Evolutionary conservation across 2,888 invertebrate species (phyloP).

Genomic region (Choreutis nemorana): DNA sequence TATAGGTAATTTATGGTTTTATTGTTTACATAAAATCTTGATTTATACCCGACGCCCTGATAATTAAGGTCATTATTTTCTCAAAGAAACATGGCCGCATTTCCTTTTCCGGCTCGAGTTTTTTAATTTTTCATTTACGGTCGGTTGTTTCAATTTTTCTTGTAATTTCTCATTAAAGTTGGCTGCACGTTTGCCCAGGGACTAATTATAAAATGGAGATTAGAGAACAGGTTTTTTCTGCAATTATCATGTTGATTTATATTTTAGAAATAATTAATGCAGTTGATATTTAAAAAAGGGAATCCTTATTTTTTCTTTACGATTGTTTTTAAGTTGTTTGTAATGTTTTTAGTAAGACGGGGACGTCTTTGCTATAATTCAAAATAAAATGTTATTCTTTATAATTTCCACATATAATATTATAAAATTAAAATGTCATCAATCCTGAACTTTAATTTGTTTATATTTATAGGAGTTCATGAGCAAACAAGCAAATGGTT

Average conservation of each 20-base stretch:
- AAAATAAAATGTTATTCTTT: too few relatives aligned
- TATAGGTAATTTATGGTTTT: too few relatives aligned
- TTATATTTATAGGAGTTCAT: too few relatives aligned
- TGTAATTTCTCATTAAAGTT: slow-evolving; percentile 56
- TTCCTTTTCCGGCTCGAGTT: slow-evolving; percentile 43
- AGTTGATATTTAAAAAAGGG: slow-evolving; percentile 11
- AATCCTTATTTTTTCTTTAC: slow-evolving; percentile 9
- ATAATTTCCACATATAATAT: too few relatives aligned
- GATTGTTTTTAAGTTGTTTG: too few relatives aligned
- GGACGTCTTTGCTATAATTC: too few relatives aligned
- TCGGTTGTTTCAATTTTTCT: slow-evolving; percentile 43
- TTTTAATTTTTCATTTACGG: slow-evolving; percentile 59
- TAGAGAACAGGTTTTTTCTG: slow-evolving; percentile 18
- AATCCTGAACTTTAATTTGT: too few relatives aligned
- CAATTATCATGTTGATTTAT: slow-evolving; percentile 25
- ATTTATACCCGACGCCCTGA: too few relatives aligned
- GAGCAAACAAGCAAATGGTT: too few relatives aligned
- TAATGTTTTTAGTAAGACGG: too few relatives aligned
- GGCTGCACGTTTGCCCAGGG: slow-evolving; percentile 31
- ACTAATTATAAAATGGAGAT: slow-evolving; percentile 26
- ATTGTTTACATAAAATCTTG: too few relatives aligned
- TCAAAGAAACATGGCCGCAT: slow-evolving; percentile 40
- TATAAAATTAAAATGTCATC: too few relatives aligned
- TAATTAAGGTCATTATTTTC: slow-evolving; percentile 42
- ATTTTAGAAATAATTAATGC: slow-evolving; percentile 12